Percentiles rank a stretch among this genome's conserved stretches.
These are phyloP conservation scores for Notothenia coriiceps DNA, from an alignment of 2,113 vertebrate genomes.

Conservation along the genomic window DNA sequence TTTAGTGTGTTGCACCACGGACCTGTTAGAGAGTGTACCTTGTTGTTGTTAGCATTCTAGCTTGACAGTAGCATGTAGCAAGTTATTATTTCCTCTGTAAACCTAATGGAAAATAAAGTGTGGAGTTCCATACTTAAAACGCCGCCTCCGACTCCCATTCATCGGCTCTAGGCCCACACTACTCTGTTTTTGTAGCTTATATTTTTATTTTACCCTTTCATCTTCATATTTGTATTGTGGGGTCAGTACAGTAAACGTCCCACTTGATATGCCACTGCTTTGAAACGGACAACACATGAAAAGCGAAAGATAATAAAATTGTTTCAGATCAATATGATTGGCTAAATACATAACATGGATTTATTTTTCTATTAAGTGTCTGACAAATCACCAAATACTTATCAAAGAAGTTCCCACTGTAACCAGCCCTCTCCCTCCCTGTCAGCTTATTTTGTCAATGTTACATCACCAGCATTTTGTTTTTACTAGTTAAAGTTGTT, in stretches of 20 bases:
- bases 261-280: not conserved
- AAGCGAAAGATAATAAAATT: not conserved
- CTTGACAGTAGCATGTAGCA: no score
- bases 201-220: not conserved
- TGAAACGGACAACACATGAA: not conserved
- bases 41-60: no score
- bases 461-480: not conserved
- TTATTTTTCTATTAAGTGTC: not conserved
- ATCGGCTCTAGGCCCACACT: no score
- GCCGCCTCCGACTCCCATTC: no score
- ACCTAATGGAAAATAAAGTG: no score
- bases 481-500: conserved; percentile 4
- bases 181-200: not conserved
- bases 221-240: not conserved
- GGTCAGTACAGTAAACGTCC: not conserved
- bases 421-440: not conserved
- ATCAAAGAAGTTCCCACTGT: not conserved
- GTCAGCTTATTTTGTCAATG: not conserved
- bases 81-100: no score
- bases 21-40: no score
- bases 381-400: not conserved
- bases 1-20: no score
- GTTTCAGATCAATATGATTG: no score
- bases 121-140: no score
- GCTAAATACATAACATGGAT: not conserved